Evolutionary conservation across 2,113 vertebrate species (phyloP).

Genomic region (Charina bottae): DNA sequence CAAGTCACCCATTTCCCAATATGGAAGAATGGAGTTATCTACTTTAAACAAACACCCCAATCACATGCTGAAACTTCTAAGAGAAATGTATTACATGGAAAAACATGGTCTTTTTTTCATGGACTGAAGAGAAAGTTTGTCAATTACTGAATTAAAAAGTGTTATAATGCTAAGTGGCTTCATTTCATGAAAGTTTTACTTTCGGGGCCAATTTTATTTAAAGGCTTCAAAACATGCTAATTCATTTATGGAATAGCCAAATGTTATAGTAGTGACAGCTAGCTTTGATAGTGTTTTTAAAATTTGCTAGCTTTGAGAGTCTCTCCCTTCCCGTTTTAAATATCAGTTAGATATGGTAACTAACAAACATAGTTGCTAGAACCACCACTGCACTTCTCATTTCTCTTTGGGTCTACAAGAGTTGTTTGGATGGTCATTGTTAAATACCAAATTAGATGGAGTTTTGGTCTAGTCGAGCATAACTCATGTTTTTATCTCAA

Average conservation of each 20-base stretch:
- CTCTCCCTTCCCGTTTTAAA: background rate
- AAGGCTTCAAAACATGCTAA: background rate
- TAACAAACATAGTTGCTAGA: background rate
- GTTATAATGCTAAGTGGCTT: background rate
- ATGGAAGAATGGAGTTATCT: conserved; percentile 1
- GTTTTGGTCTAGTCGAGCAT: background rate
- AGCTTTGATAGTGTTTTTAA: background rate
- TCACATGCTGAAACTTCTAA: background rate
- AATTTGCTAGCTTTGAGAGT: background rate
- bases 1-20: background rate
- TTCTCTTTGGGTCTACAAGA: background rate
- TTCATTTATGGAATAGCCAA: background rate
- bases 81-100: background rate
- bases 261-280: background rate
- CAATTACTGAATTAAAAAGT: background rate
- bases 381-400: background rate
- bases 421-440: background rate
- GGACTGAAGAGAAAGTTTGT: background rate
- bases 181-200: background rate
- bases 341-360: background rate
- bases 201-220: background rate
- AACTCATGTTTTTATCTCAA: background rate
- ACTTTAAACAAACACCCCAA: background rate
- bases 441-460: background rate
- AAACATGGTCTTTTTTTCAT: background rate